Evolutionary conservation across 2,113 vertebrate species (phyloP).

Genomic region (Osmerus mordax): DNA sequence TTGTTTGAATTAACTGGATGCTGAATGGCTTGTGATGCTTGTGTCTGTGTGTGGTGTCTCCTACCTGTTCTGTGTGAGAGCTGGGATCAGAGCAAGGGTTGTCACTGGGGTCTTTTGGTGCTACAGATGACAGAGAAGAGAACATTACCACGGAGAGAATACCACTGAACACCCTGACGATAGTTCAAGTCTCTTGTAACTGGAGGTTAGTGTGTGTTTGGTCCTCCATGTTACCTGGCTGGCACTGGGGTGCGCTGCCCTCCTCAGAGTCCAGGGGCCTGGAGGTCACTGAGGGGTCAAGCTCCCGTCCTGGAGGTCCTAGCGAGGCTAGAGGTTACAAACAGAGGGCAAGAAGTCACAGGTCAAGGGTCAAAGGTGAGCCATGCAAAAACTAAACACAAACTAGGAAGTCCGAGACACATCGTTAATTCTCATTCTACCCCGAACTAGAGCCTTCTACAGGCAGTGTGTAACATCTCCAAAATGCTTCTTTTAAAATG

Average conservation of each 20-base stretch:
- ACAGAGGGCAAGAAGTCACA: neutral
- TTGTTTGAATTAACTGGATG: no score
- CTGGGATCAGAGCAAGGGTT: neutral
- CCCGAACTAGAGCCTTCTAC: no score
- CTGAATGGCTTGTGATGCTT: no score
- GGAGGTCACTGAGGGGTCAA: neutral
- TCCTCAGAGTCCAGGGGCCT: neutral
- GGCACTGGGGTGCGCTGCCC: slow-evolving; percentile 26
- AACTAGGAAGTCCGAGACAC: neutral
- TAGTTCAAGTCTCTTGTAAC: no score
- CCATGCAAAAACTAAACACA: neutral
- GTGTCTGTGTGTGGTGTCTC: neutral
- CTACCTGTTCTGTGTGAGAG: neutral
- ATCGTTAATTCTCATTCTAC: neutral
- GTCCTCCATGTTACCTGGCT: slow-evolving; percentile 33
- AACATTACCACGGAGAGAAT: neutral
- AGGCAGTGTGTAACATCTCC: no score
- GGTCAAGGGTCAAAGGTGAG: no score
- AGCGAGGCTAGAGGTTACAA: neutral
- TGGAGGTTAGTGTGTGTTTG: no score
- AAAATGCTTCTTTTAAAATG: no score
- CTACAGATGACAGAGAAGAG: neutral
- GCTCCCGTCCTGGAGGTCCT: slow-evolving; percentile 22
- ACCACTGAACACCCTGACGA: no score
- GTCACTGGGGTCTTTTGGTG: neutral